Evolutionary conservation across 2,888 invertebrate genomes (phyloP).

Genomic region (Dicycla oo): DNA sequence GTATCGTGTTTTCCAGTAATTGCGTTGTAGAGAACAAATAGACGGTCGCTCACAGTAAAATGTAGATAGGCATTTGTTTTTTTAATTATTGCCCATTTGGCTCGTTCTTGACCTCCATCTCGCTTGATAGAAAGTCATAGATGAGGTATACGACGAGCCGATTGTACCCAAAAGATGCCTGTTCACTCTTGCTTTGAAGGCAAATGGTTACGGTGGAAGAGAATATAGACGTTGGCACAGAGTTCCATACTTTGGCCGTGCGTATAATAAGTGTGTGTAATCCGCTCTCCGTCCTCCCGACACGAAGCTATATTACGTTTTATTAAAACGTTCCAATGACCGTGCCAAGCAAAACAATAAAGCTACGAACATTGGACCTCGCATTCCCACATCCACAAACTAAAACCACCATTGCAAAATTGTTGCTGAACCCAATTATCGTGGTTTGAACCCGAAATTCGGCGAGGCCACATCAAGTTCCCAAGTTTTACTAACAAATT

Average conservation of each 20-base stretch:
- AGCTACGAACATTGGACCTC: slow-evolving; percentile 64
- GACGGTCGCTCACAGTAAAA: neutral
- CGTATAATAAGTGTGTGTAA: neutral
- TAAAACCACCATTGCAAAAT: slow-evolving; percentile 74
- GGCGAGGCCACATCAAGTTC: slow-evolving; percentile 66
- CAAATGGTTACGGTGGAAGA: no score
- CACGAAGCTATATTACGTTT: slow-evolving; percentile 8
- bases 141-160: neutral
- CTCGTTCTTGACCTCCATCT: neutral
- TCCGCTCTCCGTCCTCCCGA: neutral
- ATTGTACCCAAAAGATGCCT: no score
- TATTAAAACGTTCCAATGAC: slow-evolving; percentile 51
- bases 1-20: neutral
- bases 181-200: no score
- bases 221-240: no score
- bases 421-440: slow-evolving; percentile 82
- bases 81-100: neutral
- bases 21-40: neutral
- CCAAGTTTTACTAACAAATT: slow-evolving; percentile 71
- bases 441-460: slow-evolving; percentile 70
- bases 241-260: no score
- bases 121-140: neutral
- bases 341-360: slow-evolving; percentile 58
- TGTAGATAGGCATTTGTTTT: neutral
- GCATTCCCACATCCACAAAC: slow-evolving; percentile 64